Conservation (phyloP, 2,797 vertebrate species). For the Tinamus major region DNA sequence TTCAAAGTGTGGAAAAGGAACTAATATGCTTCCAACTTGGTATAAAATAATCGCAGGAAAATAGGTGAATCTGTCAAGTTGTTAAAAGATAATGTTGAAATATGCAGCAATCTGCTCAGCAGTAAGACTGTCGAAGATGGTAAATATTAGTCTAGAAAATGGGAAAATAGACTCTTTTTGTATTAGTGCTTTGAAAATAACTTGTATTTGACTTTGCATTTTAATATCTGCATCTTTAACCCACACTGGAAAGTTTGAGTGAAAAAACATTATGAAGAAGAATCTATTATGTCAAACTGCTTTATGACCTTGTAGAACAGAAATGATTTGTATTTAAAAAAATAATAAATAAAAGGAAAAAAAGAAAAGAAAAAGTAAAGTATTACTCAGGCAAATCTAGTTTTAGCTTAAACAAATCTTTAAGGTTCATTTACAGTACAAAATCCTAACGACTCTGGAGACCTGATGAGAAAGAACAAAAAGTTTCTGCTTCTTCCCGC, state of each 20-base stretch:
- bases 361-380: not conserved
- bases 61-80: constrained; percentile 71
- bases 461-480: constrained; percentile 12
- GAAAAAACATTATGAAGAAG: not conserved
- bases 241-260: not conserved
- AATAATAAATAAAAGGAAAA: not conserved
- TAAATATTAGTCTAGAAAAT: constrained; percentile 69
- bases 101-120: constrained; percentile 54
- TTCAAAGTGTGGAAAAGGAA: constrained; percentile 54
- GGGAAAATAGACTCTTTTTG: constrained; percentile 37
- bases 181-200: constrained; percentile 47
- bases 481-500: constrained; percentile 17
- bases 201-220: constrained; percentile 37
- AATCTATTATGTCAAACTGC: not conserved
- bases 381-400: not conserved
- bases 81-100: constrained; percentile 74
- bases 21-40: constrained; percentile 51
- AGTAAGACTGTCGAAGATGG: constrained; percentile 52
- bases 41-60: constrained; percentile 70
- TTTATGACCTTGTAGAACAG: constrained; percentile 14
- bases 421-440: constrained; percentile 41
- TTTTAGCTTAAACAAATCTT: constrained; percentile 46
- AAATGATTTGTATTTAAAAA: not conserved
- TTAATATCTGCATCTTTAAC: constrained; percentile 38
- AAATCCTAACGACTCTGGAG: constrained; percentile 12